Percentiles rank a stretch among this genome's conserved stretches.
Evolutionary conservation across 1,140 invertebrate species (phyloP).

Genomic region (Drosophila hydei): DNA sequence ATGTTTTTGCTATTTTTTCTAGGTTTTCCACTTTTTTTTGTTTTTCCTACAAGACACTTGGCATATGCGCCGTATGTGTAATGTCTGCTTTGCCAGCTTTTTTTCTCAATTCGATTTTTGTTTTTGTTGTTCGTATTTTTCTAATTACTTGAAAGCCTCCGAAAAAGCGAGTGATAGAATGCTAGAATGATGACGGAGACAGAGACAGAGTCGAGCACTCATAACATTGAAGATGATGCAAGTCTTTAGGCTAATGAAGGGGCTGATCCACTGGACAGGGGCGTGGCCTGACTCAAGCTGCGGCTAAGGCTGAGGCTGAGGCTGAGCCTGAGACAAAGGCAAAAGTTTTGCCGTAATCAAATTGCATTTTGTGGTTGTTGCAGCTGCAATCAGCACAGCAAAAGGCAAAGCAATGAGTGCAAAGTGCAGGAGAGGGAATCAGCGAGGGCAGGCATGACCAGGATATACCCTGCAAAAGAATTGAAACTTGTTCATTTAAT

Average conservation of each 20-base stretch:
- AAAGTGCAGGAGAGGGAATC: background rate
- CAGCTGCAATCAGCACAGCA: slow-evolving; percentile 64
- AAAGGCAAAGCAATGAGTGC: background rate
- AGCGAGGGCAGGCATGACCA: background rate
- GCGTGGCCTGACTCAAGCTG: background rate
- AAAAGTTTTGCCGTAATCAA: slow-evolving; percentile 70
- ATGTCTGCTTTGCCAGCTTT: slow-evolving; percentile 38
- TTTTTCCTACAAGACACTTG: slow-evolving; percentile 38
- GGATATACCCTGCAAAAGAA: background rate
- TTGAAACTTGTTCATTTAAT: too few relatives aligned
- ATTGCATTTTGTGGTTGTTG: slow-evolving; percentile 69
- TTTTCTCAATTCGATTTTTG: slow-evolving; percentile 9
- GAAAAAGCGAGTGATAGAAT: slow-evolving; percentile 15
- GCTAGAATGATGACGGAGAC: slow-evolving; percentile 36
- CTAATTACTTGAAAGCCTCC: slow-evolving; percentile 76
- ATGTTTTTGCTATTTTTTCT: background rate
- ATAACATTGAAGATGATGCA: slow-evolving; percentile 66
- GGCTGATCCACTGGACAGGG: background rate
- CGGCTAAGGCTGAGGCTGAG: slow-evolving; percentile 11
- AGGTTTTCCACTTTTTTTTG: background rate
- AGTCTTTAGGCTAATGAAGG: slow-evolving; percentile 76
- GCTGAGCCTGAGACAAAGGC: slow-evolving; percentile 59
- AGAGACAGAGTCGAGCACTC: slow-evolving; percentile 27
- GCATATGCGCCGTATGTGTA: slow-evolving; percentile 74
- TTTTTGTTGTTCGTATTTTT: slow-evolving; percentile 59